Evolutionary conservation across 2,113 vertebrate species (phyloP).

Genomic region (Triplophysa dalaica): DNA sequence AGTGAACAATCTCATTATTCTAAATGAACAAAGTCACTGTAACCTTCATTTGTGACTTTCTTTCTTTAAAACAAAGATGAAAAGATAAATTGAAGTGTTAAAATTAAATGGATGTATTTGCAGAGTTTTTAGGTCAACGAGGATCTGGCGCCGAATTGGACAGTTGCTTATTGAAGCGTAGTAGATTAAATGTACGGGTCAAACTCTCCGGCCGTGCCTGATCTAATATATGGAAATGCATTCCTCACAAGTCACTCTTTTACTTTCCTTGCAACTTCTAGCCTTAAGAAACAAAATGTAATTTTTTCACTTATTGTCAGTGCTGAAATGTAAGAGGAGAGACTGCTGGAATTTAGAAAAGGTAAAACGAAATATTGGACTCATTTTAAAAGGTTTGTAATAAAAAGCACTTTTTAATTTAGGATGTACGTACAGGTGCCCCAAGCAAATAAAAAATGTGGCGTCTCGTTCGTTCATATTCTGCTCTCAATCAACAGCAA

Average conservation of each 20-base stretch:
- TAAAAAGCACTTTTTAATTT: not conserved
- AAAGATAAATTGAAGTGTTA: not conserved
- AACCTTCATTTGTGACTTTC: slow-evolving; percentile 21
- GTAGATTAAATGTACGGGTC: slow-evolving; percentile 22
- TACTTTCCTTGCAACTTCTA: slow-evolving; percentile 11
- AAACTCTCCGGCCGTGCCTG: slow-evolving; percentile 30
- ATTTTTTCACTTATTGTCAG: slow-evolving; percentile 18
- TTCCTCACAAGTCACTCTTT: slow-evolving; percentile 8
- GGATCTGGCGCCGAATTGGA: slow-evolving; percentile 27
- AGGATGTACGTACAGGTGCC: not conserved
- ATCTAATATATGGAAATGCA: slow-evolving; percentile 44
- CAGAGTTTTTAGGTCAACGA: slow-evolving; percentile 29
- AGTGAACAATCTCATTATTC: slow-evolving; percentile 11
- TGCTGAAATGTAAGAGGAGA: not conserved
- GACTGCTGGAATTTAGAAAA: not conserved
- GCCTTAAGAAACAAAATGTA: slow-evolving; percentile 1
- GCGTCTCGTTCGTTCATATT: slow-evolving; percentile 25
- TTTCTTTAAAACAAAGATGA: not conserved
- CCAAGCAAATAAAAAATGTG: not conserved
- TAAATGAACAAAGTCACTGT: slow-evolving; percentile 8
- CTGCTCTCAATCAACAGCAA: slow-evolving; percentile 27
- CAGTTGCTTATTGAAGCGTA: not conserved
- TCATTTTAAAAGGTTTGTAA: not conserved
- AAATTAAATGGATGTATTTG: not conserved
- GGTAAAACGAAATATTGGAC: not conserved